Base-by-base conservation (phyloP, 2,797 vertebrate species). In the Rhincodon typus region DNA sequence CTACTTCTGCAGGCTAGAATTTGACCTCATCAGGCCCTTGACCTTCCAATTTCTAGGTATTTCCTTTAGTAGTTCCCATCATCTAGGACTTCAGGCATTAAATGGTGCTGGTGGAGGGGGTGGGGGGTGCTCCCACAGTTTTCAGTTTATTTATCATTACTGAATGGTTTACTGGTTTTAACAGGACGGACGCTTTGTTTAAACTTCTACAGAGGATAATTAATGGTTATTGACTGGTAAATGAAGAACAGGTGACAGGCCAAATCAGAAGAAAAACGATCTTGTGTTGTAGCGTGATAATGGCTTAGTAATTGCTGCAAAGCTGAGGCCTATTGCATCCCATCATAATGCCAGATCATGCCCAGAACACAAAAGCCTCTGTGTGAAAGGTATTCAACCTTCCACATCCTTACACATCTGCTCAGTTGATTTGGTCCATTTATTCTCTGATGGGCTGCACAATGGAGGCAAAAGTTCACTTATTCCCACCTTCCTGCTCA, bases 401-500 rank as follows among this genome's bases (percentile, higher is more conserved):
- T 96, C 97, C 96, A 96, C 97, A 97, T 97, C 97, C 96, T 38
- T 53, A 97, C 97, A 96, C 97, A 98, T 98, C 98, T 98, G 98
- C 96, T 96, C 96, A 97, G 96, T 96, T 97, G 98, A 98, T 98
- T 96, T 98, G 98, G 98, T 98, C 98, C 98, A 98, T 98, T 99
- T 98, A 97, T 97, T 97, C 97, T 97, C 97, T 98, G 98, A 99
- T 97, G 98, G 98, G 98, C 98, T 97, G 98, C 97, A 97, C 96
- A 96, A 97, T 97, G 96, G 97, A 98, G 98, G 98, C 98, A 98
- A 98, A 98, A 98, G 98, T 98, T 98, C 98, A 98, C 97, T 96
- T 97, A 96, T 97, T 98, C 97, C 97, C 97, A 98, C 98, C 98
- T 99, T 99, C 98, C 98, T 98, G 98, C 98, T 98, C 98, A 98